Conservation (phyloP, 2,888 invertebrate species). For the Apamea sordens region DNA sequence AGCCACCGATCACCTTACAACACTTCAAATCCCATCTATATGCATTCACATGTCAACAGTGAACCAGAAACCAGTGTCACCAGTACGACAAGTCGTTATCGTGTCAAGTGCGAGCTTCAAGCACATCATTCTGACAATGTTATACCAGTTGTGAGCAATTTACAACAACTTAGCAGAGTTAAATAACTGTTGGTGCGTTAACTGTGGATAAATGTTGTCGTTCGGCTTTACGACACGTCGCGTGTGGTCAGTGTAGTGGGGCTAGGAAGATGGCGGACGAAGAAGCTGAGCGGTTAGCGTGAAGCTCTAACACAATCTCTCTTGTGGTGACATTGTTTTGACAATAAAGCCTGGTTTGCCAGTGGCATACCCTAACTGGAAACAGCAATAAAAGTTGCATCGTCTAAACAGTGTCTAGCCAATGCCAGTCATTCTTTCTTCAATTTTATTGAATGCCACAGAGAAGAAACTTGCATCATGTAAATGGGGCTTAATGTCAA, state of each 20-base stretch:
- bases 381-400: neutral
- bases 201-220: conserved; percentile 83
- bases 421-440: too few relatives aligned
- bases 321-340: neutral
- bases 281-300: conserved; percentile 10
- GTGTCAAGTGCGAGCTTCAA: conserved; percentile 49
- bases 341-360: neutral
- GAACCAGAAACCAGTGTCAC: conserved; percentile 32
- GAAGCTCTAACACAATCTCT: neutral
- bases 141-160: conserved; percentile 57
- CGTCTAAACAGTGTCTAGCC: too few relatives aligned
- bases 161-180: conserved; percentile 62
- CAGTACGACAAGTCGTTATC: conserved; percentile 51
- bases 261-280: conserved; percentile 46
- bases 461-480: neutral
- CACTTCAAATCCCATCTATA: conserved; percentile 18
- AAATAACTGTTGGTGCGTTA: conserved; percentile 68
- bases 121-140: conserved; percentile 51
- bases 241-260: conserved; percentile 78
- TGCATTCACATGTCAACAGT: conserved; percentile 49
- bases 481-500: neutral
- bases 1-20: conserved; percentile 8
- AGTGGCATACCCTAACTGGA: neutral
- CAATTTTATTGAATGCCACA: too few relatives aligned
- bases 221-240: conserved; percentile 81